phyloP scores from a whole-genome alignment of 2,113 vertebrate species.

The Platysternon megacephalum region DNA sequence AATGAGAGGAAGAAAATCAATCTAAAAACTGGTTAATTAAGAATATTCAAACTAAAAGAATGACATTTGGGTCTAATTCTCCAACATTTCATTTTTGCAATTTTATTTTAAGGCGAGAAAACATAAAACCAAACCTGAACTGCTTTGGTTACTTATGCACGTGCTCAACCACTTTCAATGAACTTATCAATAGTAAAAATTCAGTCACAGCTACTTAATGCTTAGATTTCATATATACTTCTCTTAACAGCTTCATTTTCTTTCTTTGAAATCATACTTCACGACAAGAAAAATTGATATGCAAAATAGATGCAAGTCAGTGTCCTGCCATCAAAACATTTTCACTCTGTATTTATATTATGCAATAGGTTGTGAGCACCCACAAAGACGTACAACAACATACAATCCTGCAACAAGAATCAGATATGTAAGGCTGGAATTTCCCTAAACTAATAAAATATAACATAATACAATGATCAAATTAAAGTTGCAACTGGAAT shows the following conservation, averaged over 20 bases:
- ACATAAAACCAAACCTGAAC: neutral
- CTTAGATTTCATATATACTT: neutral
- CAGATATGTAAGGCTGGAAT: neutral
- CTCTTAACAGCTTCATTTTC: neutral
- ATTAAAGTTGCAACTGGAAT: too few species aligned
- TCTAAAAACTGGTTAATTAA: neutral
- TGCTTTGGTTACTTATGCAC: neutral
- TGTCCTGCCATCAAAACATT: neutral
- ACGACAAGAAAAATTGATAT: neutral
- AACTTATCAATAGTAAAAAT: neutral
- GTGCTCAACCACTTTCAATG: neutral
- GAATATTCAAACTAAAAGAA: neutral
- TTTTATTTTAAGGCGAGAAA: neutral
- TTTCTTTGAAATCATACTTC: neutral
- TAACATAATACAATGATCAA: too few species aligned
- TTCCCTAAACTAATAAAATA: too few species aligned
- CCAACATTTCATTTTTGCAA: neutral
- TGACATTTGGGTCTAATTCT: neutral
- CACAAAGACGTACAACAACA: neutral
- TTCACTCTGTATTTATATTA: neutral
- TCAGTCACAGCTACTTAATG: neutral
- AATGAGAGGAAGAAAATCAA: slow-evolving; percentile 9
- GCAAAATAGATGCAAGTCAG: neutral
- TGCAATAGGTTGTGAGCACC: neutral
- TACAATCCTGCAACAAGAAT: neutral